A percentile compares a stretch with the other conserved stretches of the same genome.
Evolutionary conservation across 2,797 vertebrate genomes (phyloP).

Genomic region (Meda fulgida): DNA sequence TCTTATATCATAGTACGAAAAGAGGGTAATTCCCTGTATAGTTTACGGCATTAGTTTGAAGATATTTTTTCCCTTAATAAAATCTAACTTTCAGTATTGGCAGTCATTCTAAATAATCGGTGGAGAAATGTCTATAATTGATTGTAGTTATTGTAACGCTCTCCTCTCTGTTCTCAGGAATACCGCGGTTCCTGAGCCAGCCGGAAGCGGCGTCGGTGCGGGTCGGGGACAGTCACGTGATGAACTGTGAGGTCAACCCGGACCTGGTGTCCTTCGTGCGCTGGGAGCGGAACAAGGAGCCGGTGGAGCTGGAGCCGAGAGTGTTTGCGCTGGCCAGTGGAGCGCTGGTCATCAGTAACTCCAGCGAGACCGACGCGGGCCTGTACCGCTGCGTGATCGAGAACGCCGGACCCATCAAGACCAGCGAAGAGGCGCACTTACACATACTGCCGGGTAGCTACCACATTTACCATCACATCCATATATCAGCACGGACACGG

Average conservation of each 20-base stretch:
- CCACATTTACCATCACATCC: neutral
- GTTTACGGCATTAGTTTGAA: no score
- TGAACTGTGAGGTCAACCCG: slow-evolving; percentile 87
- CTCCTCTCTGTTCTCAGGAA: slow-evolving; percentile 74
- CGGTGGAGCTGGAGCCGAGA: slow-evolving; percentile 74
- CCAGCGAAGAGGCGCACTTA: slow-evolving; percentile 90
- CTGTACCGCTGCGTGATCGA: slow-evolving; percentile 91
- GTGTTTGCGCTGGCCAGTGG: slow-evolving; percentile 82
- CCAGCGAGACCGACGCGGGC: slow-evolving; percentile 83
- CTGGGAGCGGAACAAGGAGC: slow-evolving; percentile 88
- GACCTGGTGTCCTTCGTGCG: slow-evolving; percentile 86
- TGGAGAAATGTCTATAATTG: neutral
- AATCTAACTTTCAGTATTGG: no score
- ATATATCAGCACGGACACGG: no score
- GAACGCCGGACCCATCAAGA: slow-evolving; percentile 83
- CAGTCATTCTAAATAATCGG: neutral
- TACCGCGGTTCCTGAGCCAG: slow-evolving; percentile 87
- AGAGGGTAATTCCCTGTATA: no score
- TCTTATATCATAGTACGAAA: no score
- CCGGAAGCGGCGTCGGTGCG: slow-evolving; percentile 77
- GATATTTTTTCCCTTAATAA: no score
- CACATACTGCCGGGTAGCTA: slow-evolving; percentile 85
- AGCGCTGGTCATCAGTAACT: slow-evolving; percentile 87
- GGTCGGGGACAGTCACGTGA: slow-evolving; percentile 80
- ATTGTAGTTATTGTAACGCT: neutral